phyloP scores from a whole-genome alignment of 2,888 invertebrate genomes.

The Dolomedes plantarius region DNA sequence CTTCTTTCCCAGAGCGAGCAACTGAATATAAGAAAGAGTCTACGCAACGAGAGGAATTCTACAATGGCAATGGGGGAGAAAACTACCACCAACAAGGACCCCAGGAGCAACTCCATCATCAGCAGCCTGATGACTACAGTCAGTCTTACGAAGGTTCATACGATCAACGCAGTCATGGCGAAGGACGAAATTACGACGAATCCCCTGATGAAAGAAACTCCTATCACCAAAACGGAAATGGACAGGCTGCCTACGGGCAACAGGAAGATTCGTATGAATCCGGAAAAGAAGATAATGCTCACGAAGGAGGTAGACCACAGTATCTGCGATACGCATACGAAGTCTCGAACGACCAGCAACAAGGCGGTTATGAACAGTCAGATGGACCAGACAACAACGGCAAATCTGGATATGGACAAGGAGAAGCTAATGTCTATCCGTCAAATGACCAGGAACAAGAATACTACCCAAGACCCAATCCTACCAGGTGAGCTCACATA shows the following conservation, averaged over 20 bases:
- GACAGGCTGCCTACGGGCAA: background rate
- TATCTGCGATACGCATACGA: slow-evolving; percentile 10
- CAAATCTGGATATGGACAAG: slow-evolving; percentile 1
- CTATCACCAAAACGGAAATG: background rate
- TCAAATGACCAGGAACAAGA: background rate
- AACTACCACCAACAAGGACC: background rate
- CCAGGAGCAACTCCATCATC: background rate
- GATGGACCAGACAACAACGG: background rate
- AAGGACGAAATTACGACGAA: background rate
- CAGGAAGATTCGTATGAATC: slow-evolving; percentile 14
- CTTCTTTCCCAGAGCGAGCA: slow-evolving; percentile 16
- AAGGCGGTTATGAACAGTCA: background rate
- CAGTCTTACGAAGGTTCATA: slow-evolving; percentile 18
- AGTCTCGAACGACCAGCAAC: background rate
- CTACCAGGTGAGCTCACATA: background rate
- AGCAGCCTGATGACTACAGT: background rate
- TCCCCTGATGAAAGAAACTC: background rate
- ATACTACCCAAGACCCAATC: background rate
- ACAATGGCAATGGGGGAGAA: background rate
- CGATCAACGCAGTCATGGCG: background rate
- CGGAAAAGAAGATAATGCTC: background rate
- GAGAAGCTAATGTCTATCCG: background rate
- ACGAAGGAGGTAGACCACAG: background rate
- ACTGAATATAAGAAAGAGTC: slow-evolving; percentile 36
- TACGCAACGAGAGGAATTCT: background rate